A percentile compares a stretch with the other conserved stretches of the same genome.
These are phyloP conservation scores for Hypotaenidia philippensis DNA, from an alignment of 2,797 vertebrate genomes.

Conservation along the genomic window DNA sequence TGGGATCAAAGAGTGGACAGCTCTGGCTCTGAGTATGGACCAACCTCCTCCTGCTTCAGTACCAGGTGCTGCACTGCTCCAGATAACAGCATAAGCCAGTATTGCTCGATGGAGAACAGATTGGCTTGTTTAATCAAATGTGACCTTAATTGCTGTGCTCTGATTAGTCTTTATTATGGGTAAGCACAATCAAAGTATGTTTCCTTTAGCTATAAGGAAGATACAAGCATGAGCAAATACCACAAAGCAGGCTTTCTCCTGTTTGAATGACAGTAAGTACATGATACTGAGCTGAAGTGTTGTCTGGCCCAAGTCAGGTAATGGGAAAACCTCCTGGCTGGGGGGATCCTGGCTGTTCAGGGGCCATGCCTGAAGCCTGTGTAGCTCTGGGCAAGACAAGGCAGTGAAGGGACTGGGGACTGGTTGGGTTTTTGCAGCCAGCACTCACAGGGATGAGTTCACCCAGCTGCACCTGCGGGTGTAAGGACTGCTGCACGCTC, in stretches of 20 bases:
- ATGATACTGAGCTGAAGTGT: not conserved
- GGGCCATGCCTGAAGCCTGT: not conserved
- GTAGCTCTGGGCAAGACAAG: not conserved
- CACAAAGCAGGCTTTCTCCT: not conserved
- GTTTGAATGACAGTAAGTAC: not conserved
- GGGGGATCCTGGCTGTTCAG: not conserved
- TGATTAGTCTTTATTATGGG: not conserved
- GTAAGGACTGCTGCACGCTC: not conserved
- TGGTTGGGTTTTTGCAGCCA: not conserved
- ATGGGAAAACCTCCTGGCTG: not conserved
- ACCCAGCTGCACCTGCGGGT: not conserved
- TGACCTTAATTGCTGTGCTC: not conserved
- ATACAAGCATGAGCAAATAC: not conserved
- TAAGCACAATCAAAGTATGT: not conserved
- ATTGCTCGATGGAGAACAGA: not conserved
- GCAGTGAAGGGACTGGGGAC: not conserved
- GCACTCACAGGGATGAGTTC: not conserved
- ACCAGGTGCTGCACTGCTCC: not conserved
- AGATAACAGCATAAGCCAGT: not conserved
- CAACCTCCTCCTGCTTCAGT: not conserved
- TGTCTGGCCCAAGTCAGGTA: not conserved
- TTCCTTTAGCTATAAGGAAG: not conserved
- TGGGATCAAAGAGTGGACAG: not conserved
- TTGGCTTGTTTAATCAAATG: not conserved
- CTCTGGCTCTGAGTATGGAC: not conserved